Evolutionary conservation across 2,113 vertebrate genomes (phyloP).

Genomic region (human): DNA sequence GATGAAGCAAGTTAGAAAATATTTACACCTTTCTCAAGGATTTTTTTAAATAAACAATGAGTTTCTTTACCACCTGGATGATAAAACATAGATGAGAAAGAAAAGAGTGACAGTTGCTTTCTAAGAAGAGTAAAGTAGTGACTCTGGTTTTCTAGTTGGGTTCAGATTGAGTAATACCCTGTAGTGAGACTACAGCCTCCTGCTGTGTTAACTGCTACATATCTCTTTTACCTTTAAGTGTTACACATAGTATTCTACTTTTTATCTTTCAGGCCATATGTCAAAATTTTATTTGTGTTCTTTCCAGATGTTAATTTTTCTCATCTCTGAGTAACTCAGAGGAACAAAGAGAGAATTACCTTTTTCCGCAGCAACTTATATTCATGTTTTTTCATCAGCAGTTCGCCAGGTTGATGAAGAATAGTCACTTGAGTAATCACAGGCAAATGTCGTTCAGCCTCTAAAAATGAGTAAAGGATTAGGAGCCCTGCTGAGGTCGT

Average conservation of each 20-base stretch:
- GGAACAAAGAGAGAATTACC: background rate
- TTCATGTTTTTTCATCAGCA: background rate
- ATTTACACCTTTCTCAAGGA: background rate
- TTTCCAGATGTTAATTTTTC: slow-evolving; percentile 16
- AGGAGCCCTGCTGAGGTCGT: background rate
- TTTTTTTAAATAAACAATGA: background rate
- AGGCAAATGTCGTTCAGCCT: background rate
- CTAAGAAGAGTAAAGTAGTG: background rate
- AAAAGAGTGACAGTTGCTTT: background rate
- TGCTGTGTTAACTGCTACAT: fast-evolving
- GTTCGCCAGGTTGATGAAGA: background rate
- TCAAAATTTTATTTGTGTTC: background rate
- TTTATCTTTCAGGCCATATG: background rate
- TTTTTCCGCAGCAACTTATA: background rate
- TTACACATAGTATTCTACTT: background rate
- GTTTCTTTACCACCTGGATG: background rate
- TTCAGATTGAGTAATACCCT: background rate
- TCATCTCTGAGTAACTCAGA: background rate
- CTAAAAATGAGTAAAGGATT: background rate
- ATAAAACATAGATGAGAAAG: background rate
- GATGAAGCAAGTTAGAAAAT: background rate
- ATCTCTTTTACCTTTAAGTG: background rate
- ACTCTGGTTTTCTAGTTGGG: background rate
- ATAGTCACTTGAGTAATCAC: background rate
- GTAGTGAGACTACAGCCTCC: background rate